Evolutionary conservation across 2,888 invertebrate genomes (phyloP), one percentile per base, ranked within the genome.

Genomic region (Drosophila kambysellisi): DNA sequence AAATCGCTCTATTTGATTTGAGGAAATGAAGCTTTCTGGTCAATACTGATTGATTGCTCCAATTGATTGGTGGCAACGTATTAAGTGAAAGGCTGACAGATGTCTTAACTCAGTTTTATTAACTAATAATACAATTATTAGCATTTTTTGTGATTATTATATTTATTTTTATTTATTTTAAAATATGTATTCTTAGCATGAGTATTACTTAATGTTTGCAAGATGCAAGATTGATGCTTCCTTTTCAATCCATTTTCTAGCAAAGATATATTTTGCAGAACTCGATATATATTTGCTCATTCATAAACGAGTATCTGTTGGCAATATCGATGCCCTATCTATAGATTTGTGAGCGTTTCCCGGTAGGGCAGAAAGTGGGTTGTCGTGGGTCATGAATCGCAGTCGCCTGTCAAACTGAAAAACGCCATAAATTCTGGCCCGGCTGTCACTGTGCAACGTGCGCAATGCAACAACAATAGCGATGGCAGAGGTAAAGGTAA

Each of bases 391-490:
- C 76, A 74, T 65, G 66, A 71, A 73, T 69, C 48, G 76, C 62
- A n/a, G 37, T 61, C 53, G 66, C 39, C 84, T 87, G 90, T 91
- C 92, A 91, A 83, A 81, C 79, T 89, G 89, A 88, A 90, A 91
- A 91, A 88, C 81, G 88, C 84, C 90, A 91, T 91, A 91, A 91
- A 91, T 91, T 91, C 79, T 71, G 71, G 74, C 54, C 75, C 79
- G 73, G 52, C 76, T 78, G 75, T 79, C 79, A 75, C 51, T 30
- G 69, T 25, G 25, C 25, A 79, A 75, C 78, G 78, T 79, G 81
- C 71, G 78, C 70, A 39, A 57, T 32, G 52, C 62, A 59, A 56
- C 71, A 61, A 61, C 73, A 61, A 59, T 69, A 82, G 72, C 85
- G 79, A 62, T 64, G 52, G 63, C 61, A 63, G 56, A 66, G 73